phyloP scores from a whole-genome alignment of 2,113 vertebrate genomes.

The Hippolais icterina region DNA sequence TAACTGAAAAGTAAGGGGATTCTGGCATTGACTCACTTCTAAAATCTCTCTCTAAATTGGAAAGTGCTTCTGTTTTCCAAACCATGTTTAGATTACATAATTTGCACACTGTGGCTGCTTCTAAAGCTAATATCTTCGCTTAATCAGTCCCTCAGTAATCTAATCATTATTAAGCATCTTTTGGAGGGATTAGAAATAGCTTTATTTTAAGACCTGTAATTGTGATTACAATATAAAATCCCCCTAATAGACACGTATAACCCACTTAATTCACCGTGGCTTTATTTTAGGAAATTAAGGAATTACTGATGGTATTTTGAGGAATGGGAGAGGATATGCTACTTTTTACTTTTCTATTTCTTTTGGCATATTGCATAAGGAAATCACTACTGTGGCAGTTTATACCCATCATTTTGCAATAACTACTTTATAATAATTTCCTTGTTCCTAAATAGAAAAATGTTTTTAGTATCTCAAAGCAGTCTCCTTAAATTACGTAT shows the following conservation, averaged over 20 bases:
- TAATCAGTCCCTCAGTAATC: constrained; percentile 55
- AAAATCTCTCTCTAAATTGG: neutral
- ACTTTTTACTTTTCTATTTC: neutral
- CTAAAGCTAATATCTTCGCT: constrained; percentile 14
- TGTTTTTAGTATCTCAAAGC: neutral
- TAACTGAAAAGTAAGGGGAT: neutral
- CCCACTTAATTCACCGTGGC: neutral
- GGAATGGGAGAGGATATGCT: neutral
- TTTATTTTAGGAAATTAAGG: constrained; percentile 48
- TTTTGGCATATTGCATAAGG: neutral
- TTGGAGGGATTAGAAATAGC: constrained; percentile 54
- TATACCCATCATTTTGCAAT: neutral
- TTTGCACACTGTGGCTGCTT: constrained; percentile 37
- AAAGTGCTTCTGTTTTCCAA: neutral
- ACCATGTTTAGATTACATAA: neutral
- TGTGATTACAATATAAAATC: constrained; percentile 56
- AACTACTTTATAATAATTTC: neutral
- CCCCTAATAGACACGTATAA: neutral
- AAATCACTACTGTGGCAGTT: neutral
- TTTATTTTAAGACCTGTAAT: constrained; percentile 65
- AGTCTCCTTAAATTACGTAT: neutral
- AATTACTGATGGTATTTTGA: constrained; percentile 41
- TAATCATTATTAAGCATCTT: constrained; percentile 66
- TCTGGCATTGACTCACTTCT: neutral
- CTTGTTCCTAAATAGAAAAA: neutral